These are phyloP conservation scores for Nesidiocoris tenuis DNA, from an alignment of 2,888 invertebrate species.

Conservation along the genomic window DNA sequence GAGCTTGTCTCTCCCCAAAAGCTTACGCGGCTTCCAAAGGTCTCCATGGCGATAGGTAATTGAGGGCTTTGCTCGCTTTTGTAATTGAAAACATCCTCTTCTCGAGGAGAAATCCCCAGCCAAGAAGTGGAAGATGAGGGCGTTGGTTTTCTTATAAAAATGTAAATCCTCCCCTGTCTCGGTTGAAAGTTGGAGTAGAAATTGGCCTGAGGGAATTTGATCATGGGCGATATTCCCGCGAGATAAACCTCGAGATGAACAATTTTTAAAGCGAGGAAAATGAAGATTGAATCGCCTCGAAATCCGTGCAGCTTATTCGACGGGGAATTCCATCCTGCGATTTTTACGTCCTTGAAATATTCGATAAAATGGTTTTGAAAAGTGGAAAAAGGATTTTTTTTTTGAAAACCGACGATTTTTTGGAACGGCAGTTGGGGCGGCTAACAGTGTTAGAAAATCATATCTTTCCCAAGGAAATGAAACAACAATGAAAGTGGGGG, in stretches of 20 bases:
- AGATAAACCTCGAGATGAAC: not conserved
- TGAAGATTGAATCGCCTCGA: too few relatives aligned
- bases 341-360: too few relatives aligned
- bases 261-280: too few relatives aligned
- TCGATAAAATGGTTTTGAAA: too few relatives aligned
- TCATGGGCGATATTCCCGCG: not conserved
- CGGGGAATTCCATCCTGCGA: too few relatives aligned
- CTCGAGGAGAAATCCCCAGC: not conserved
- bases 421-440: too few relatives aligned
- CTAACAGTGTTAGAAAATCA: too few relatives aligned
- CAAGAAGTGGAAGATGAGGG: not conserved
- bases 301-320: too few relatives aligned
- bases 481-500: too few relatives aligned
- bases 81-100: not conserved
- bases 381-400: too few relatives aligned
- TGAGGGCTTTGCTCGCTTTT: not conserved
- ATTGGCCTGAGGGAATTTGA: not conserved
- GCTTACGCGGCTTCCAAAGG: not conserved
- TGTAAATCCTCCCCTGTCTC: not conserved
- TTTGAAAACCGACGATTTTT: too few relatives aligned
- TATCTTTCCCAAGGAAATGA: too few relatives aligned
- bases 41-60: not conserved
- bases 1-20: not conserved
- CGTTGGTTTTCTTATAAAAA: not conserved
- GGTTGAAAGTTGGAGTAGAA: not conserved